A percentile compares a stretch with the other conserved stretches of the same genome.
These are phyloP conservation scores for Helobdella robusta DNA, from an alignment of 2,888 invertebrate species.

Conservation along the genomic window DNA sequence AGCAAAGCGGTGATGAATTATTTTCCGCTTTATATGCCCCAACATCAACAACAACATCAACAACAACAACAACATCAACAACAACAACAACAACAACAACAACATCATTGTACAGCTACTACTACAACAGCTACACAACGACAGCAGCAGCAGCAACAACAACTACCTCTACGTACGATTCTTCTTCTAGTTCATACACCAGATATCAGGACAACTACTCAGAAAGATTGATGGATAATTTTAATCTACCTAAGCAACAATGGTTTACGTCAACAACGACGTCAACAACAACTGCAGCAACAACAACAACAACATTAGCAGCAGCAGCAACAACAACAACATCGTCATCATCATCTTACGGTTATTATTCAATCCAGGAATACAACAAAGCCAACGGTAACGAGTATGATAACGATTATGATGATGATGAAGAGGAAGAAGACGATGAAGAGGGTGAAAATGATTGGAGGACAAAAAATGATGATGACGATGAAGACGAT, in stretches of 20 bases:
- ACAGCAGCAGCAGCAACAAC: neutral
- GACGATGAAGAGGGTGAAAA: too few relatives aligned
- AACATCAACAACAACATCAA: neutral
- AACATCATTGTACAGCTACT: neutral
- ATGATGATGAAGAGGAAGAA: neutral
- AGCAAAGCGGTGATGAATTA: neutral
- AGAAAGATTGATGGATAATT: too few relatives aligned
- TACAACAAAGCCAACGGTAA: neutral
- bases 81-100: neutral
- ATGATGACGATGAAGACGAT: too few relatives aligned
- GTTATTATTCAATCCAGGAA: neutral
- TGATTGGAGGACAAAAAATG: too few relatives aligned
- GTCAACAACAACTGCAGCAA: neutral
- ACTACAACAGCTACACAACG: neutral
- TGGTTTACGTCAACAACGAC: neutral
- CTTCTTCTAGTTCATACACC: neutral
- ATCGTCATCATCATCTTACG: too few relatives aligned
- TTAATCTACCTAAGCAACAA: neutral
- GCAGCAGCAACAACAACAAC: neutral
- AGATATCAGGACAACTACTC: neutral
- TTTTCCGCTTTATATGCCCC: neutral
- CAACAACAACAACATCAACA: neutral
- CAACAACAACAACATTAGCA: constrained; percentile 2
- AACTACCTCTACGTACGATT: neutral
- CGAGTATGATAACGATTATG: neutral